A percentile compares a stretch with the other conserved stretches of the same genome.
Evolutionary conservation across 1,140 invertebrate genomes (phyloP).

Genomic region (Thereuonema tuberculata): DNA sequence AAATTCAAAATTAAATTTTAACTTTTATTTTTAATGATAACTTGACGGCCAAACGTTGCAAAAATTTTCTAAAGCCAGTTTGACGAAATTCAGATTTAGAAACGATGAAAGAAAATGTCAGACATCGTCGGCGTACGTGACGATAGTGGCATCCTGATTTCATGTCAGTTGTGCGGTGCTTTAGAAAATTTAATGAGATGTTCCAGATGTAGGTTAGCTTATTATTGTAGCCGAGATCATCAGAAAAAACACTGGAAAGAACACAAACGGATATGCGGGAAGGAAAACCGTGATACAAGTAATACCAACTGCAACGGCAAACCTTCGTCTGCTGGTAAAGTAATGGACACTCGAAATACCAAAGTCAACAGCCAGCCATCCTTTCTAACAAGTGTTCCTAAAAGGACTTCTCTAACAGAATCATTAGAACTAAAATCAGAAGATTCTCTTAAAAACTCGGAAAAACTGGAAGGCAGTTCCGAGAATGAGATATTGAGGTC

Average conservation of each 20-base stretch:
- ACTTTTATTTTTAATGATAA: too few relatives aligned
- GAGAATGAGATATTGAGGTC: background rate
- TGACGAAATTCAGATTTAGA: too few relatives aligned
- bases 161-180: constrained; percentile 40
- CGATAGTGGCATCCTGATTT: background rate
- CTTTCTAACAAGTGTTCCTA: background rate
- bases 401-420: too few relatives aligned
- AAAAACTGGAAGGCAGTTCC: background rate
- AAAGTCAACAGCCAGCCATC: background rate
- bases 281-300: background rate
- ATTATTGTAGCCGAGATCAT: constrained; percentile 32
- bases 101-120: too few relatives aligned
- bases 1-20: too few relatives aligned
- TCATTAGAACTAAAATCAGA: too few relatives aligned
- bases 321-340: background rate
- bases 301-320: background rate
- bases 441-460: background rate
- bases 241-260: constrained; percentile 29
- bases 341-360: background rate
- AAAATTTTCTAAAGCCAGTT: too few relatives aligned
- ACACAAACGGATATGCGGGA: constrained; percentile 26
- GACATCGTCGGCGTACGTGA: too few relatives aligned
- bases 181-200: constrained; percentile 26
- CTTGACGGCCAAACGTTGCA: too few relatives aligned
- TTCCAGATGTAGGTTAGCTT: constrained; percentile 24